phyloP scores from a whole-genome alignment of 2,888 invertebrate species.

The Acronicta leporina region DNA sequence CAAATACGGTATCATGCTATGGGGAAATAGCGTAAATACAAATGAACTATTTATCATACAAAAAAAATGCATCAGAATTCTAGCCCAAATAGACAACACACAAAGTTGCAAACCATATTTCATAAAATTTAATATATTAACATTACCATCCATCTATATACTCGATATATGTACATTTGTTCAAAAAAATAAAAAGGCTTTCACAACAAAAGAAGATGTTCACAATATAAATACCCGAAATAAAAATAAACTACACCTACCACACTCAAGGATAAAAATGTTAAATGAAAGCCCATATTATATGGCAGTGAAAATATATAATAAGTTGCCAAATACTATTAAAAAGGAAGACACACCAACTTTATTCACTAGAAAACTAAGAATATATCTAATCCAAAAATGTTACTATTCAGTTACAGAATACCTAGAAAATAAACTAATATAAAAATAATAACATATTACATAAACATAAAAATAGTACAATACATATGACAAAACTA shows the following conservation, averaged over 20 bases:
- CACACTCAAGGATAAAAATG: not conserved
- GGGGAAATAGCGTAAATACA: no score
- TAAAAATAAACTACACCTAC: not conserved
- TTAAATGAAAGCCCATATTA: not conserved
- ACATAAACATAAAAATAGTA: no score
- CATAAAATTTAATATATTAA: not conserved
- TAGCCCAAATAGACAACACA: no score
- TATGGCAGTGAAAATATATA: not conserved
- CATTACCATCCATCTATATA: not conserved
- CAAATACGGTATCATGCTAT: no score
- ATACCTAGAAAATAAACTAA: not conserved
- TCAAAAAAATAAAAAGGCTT: no score
- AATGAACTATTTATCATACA: no score
- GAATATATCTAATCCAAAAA: not conserved
- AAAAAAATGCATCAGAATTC: no score
- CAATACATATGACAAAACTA: no score
- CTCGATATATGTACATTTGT: no score
- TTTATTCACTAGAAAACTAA: not conserved
- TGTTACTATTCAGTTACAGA: not conserved
- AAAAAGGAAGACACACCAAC: not conserved
- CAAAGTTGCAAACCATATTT: not conserved
- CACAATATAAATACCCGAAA: not conserved
- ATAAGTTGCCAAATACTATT: not conserved
- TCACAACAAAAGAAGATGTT: no score
- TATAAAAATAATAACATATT: no score